A percentile compares a stretch with the other conserved stretches of the same genome.
phyloP scores from a whole-genome alignment of 2,113 vertebrate species.

The Cyanistes caeruleus region DNA sequence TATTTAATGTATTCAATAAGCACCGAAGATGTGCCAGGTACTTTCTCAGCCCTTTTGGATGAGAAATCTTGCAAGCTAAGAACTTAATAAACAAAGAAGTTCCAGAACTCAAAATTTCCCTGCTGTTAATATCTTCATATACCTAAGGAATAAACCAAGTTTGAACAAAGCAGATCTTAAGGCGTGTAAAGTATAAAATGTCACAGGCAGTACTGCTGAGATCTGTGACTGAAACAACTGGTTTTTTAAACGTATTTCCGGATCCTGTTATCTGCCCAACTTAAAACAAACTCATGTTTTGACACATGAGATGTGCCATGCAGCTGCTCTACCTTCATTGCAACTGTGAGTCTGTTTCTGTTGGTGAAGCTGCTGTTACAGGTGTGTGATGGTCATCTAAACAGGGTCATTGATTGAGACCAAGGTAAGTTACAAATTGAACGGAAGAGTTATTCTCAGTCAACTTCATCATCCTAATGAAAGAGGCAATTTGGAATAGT shows the following conservation, averaged over 20 bases:
- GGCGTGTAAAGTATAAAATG: not conserved
- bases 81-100: slow-evolving; percentile 49
- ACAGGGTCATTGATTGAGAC: not conserved
- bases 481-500: not conserved
- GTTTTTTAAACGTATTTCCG: not conserved
- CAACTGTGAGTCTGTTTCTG: not conserved
- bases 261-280: not conserved
- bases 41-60: slow-evolving; percentile 64
- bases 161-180: not conserved
- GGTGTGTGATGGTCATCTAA: not conserved
- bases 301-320: not conserved
- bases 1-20: slow-evolving; percentile 69
- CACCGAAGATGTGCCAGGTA: slow-evolving; percentile 64
- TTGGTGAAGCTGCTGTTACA: not conserved
- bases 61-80: slow-evolving; percentile 63
- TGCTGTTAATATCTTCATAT: not conserved
- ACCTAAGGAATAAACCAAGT: not conserved
- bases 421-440: not conserved
- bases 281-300: not conserved
- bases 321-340: not conserved
- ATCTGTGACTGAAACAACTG: not conserved
- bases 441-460: not conserved
- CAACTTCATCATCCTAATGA: not conserved
- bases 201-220: not conserved
- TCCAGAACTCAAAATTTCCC: slow-evolving; percentile 9